These are phyloP conservation scores for Muntiacus muntjak DNA, from an alignment of 2,113 vertebrate genomes.

Conservation along the genomic window DNA sequence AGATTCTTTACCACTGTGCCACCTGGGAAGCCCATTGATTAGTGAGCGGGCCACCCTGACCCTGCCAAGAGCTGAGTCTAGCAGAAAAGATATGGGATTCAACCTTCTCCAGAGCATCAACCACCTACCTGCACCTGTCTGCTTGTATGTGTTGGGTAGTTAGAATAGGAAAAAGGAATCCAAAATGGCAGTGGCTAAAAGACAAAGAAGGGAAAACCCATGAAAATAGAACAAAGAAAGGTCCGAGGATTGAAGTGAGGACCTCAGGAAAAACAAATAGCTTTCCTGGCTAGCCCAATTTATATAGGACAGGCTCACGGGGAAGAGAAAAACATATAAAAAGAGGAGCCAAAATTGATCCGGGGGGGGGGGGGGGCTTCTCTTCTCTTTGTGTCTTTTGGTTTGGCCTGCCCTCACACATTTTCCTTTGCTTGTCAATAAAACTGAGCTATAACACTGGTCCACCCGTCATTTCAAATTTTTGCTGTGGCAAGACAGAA, in stretches of 20 bases:
- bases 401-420: not conserved
- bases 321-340: not conserved
- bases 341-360: not conserved
- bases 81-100: not conserved
- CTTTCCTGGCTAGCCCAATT: not conserved
- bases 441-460: not conserved
- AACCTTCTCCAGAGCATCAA: not conserved
- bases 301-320: not conserved
- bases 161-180: not conserved
- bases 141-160: not conserved
- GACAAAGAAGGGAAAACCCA: not conserved
- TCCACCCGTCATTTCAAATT: not conserved
- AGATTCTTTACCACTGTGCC: not conserved
- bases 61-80: not conserved
- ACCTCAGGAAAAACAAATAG: not conserved
- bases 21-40: not conserved
- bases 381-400: not conserved
- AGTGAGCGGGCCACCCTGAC: not conserved
- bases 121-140: not conserved
- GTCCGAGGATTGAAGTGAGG: not conserved
- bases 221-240: not conserved
- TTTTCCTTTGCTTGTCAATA: not conserved
- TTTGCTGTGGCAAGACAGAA: not conserved
- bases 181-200: not conserved
- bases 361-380: accelerated